Evolutionary conservation across 2,888 invertebrate species (phyloP), one percentile per base, ranked within the genome.

Genomic region (Crocallis elinguaria): DNA sequence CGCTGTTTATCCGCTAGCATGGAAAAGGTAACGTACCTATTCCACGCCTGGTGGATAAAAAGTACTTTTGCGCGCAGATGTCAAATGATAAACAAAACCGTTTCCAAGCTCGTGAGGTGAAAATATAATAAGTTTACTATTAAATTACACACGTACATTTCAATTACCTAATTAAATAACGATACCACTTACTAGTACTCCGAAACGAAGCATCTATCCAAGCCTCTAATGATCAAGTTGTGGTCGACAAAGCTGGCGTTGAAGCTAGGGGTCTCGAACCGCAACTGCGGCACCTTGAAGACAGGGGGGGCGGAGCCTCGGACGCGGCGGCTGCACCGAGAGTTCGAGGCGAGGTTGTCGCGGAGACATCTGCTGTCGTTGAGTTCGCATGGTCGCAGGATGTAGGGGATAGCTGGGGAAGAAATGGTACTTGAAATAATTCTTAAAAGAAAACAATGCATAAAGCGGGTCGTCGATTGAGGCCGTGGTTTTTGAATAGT

Each of bases 121-220:
- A n/a, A n/a, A n/a, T n/a, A n/a, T n/a, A n/a, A n/a, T n/a, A n/a
- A n/a, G n/a, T n/a, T n/a, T n/a, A n/a, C n/a, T n/a, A n/a, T n/a
- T n/a, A n/a, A n/a, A n/a, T n/a, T n/a, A n/a, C n/a, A n/a, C n/a
- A n/a, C n/a, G n/a, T n/a, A n/a, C n/a, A 19, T 3, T 19, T 19
- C 19, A 19, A 19, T 19, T 19, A 4, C 19, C 19, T 23, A 7
- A 7, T 23, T 1, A 23, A 8, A 23, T 23, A 23, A 23, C 8
- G 19, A 3, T 13, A 13, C 0, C 64, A 86, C 88, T 84, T 64
- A 89, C 88, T 74, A 84, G 56, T 82, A 89, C 33, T 86, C 82
- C 0, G 84, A 79, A 3, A 86, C 71, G 4, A 4, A 50, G 46
- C 89, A 89, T 8, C 64, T 70, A 8, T 88, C 44, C 8, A 79